Evolutionary conservation across 2,113 vertebrate species (phyloP), one percentile per base, ranked within the genome.

Genomic region (Etia nguti): DNA sequence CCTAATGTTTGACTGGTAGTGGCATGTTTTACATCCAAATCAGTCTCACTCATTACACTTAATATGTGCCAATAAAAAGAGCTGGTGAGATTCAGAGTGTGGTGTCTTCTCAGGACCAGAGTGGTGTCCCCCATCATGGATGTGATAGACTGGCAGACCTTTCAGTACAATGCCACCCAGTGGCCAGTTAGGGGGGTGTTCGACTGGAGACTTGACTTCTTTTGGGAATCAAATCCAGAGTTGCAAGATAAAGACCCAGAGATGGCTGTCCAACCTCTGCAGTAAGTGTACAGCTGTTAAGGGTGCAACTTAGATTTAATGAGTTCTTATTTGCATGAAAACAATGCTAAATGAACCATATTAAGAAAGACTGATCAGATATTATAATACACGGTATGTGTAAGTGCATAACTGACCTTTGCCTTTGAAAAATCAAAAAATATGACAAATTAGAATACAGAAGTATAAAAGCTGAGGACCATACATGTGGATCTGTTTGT

Each of bases 201-300:
- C 87, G 96, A 99, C 85, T 98, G 98, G 98, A 97, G 96, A 82
- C 95, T 98, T 81, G 95, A 98, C 95, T 98, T 98, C 90, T 93
- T 93, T 36, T 98, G 98, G 98, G 97, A 97, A 68, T 94, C 93
- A 10, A 57, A 97, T 88, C 91, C 96, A 8, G 93, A 94, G 84
- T 91, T 96, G 8, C 95, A 95, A 89, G 94, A 94, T 81, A 94
- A 95, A 84, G 93, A 94, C 88, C 95, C 94, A 29, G 91, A 91
- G 70, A 97, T 94, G 82, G 95, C 96, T 87, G 88, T 97, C 92
- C 96, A 94, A 82, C 97, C 98, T 80, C 90, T 98, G 92, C 95
- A 93, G 98, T 99, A 96, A 97, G 95, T 89, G 46, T 38, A 50
- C 22, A 56, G 22, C 29, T 56, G 31, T 38, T 48, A 52, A 77